phyloP scores from a whole-genome alignment of 2,888 invertebrate species.

The Zygogramma bicolorata region DNA sequence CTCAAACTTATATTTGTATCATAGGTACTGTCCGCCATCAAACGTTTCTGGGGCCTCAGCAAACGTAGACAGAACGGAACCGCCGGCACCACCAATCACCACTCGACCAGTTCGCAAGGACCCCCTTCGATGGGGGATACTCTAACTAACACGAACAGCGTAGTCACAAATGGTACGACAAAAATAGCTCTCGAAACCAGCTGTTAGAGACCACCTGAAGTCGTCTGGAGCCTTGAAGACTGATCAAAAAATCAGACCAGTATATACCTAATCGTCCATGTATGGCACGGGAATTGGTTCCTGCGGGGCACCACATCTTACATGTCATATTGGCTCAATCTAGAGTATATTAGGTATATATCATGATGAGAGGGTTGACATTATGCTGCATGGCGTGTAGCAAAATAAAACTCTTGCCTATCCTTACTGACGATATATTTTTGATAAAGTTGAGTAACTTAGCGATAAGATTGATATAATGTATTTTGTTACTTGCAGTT shows the following conservation, averaged over 20 bases:
- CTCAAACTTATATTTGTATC: slow-evolving; percentile 36
- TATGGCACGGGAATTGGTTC: not conserved
- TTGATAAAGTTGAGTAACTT: not conserved
- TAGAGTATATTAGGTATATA: no score
- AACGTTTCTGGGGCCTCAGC: slow-evolving; percentile 72
- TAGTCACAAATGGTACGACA: slow-evolving; percentile 73
- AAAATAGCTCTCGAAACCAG: slow-evolving; percentile 69
- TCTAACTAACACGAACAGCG: slow-evolving; percentile 77
- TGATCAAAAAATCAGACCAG: not conserved
- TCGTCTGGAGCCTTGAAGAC: not conserved
- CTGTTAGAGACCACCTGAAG: slow-evolving; percentile 60
- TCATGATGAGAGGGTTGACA: no score
- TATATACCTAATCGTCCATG: no score
- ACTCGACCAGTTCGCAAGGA: slow-evolving; percentile 83
- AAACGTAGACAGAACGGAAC: slow-evolving; percentile 68
- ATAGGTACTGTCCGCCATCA: slow-evolving; percentile 76
- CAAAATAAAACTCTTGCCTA: not conserved
- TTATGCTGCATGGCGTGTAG: no score
- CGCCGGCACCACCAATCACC: slow-evolving; percentile 75
- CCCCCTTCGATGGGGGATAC: slow-evolving; percentile 85
- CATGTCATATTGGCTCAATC: no score
- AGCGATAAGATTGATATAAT: not conserved
- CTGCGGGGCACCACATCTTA: not conserved
- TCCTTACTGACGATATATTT: not conserved
- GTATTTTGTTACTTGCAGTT: not conserved